Evolutionary conservation across 53 echinoderm and acorn worm species (phyloP).

Genomic region (Glandiceps talaboti): DNA sequence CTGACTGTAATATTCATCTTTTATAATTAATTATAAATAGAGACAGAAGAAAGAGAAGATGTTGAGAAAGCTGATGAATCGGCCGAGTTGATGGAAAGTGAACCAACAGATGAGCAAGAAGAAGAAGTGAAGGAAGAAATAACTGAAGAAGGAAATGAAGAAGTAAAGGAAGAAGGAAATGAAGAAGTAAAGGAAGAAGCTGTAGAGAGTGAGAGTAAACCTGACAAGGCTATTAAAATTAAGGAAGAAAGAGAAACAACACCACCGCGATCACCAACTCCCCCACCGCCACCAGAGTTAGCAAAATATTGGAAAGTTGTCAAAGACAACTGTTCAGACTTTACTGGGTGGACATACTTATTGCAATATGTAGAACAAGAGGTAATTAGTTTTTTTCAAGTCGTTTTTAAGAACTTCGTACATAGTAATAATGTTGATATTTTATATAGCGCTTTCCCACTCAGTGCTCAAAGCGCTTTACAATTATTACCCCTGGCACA

Average conservation of each 20-base stretch:
- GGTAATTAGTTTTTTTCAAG: too few relatives aligned
- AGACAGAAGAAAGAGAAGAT: conserved; percentile 7
- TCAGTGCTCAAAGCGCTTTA: too few relatives aligned
- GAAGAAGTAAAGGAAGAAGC: not conserved
- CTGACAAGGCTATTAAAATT: not conserved
- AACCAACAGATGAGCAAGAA: not conserved
- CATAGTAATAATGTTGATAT: too few relatives aligned
- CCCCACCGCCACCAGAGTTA: conserved; percentile 43
- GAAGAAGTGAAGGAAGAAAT: not conserved
- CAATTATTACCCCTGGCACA: too few relatives aligned
- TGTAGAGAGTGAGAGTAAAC: not conserved
- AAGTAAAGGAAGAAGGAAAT: not conserved
- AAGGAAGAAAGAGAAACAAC: not conserved
- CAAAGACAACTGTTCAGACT: conserved; percentile 73
- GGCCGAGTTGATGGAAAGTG: too few relatives aligned
- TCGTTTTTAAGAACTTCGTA: too few relatives aligned
- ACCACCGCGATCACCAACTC: not conserved
- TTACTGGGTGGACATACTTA: conserved; percentile 96
- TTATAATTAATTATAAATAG: too few relatives aligned
- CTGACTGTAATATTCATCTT: too few relatives aligned
- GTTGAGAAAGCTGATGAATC: conserved; percentile 1
- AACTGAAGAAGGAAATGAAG: not conserved
- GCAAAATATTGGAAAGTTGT: conserved; percentile 97
- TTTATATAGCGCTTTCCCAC: too few relatives aligned
- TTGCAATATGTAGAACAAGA: conserved; percentile 95